Evolutionary conservation across 1,140 invertebrate genomes (phyloP).

Genomic region (Euborellia annulipes): DNA sequence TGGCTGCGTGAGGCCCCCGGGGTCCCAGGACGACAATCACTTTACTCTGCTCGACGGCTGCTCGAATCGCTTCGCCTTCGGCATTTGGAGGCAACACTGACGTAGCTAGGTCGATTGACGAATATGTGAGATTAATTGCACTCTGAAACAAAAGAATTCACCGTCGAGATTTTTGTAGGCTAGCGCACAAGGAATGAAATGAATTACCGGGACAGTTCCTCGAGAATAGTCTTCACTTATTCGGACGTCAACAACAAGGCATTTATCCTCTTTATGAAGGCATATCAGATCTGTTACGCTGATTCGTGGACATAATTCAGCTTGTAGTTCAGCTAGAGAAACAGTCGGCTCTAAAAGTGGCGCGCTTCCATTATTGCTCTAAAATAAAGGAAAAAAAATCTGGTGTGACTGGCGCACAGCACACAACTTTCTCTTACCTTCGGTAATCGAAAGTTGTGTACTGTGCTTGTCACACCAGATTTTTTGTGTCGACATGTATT

Average conservation of each 20-base stretch:
- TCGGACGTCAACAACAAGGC: conserved; percentile 63
- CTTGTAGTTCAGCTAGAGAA: conserved; percentile 44
- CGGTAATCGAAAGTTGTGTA: no score
- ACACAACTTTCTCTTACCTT: no score
- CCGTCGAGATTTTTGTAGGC: no score
- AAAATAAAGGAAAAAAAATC: no score
- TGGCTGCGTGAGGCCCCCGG: background rate
- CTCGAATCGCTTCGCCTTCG: background rate
- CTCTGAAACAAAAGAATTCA: no score
- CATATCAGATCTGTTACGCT: conserved; percentile 69
- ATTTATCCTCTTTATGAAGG: conserved; percentile 46
- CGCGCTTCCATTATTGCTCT: no score
- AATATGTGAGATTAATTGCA: background rate
- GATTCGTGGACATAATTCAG: conserved; percentile 63
- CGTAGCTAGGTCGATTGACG: background rate
- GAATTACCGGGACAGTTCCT: conserved; percentile 10
- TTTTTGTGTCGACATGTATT: no score
- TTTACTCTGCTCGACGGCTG: background rate
- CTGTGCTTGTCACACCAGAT: no score
- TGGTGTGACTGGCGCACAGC: no score
- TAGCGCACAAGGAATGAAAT: no score
- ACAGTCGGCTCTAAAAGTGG: conserved; percentile 25
- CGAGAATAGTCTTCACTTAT: conserved; percentile 47
- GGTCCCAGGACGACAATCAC: background rate
- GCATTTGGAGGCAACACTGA: background rate